phyloP scores from a whole-genome alignment of 2,797 vertebrate species.

The Syngnathus rostellatus region DNA sequence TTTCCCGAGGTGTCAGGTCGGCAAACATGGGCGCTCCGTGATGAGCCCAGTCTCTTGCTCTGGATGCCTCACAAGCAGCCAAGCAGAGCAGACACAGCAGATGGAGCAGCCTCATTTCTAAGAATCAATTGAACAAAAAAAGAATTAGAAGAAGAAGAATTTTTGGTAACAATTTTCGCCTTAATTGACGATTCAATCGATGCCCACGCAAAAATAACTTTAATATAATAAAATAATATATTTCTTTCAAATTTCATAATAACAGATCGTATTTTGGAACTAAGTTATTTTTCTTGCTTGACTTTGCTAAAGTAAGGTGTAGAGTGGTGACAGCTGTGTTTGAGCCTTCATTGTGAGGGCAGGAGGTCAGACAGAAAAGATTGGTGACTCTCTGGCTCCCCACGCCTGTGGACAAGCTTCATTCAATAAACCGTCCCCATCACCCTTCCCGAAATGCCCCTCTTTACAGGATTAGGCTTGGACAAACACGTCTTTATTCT shows the following conservation, averaged over 20 bases:
- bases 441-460: constrained; percentile 54
- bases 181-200: too few relatives aligned
- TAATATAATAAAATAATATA: neutral
- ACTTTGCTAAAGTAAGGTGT: neutral
- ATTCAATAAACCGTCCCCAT: constrained; percentile 65
- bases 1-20: constrained; percentile 73
- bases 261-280: neutral
- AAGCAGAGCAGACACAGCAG: constrained; percentile 48
- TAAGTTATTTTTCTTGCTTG: constrained; percentile 5
- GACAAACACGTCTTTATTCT: constrained; percentile 59
- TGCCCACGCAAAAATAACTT: neutral
- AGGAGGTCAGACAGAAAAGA: constrained; percentile 43
- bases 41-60: constrained; percentile 63
- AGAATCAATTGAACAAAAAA: constrained; percentile 6
- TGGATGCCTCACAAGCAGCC: constrained; percentile 27
- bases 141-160: neutral
- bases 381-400: constrained; percentile 34
- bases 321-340: constrained; percentile 69
- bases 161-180: too few relatives aligned
- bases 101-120: constrained; percentile 56
- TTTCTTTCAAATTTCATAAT: neutral
- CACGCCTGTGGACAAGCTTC: constrained; percentile 58
- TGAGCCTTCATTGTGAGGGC: constrained; percentile 43
- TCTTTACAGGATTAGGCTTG: constrained; percentile 73
- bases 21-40: constrained; percentile 76